Conservation (phyloP, 2,888 invertebrate genomes). For the Caenorhabditis sp. region DNA sequence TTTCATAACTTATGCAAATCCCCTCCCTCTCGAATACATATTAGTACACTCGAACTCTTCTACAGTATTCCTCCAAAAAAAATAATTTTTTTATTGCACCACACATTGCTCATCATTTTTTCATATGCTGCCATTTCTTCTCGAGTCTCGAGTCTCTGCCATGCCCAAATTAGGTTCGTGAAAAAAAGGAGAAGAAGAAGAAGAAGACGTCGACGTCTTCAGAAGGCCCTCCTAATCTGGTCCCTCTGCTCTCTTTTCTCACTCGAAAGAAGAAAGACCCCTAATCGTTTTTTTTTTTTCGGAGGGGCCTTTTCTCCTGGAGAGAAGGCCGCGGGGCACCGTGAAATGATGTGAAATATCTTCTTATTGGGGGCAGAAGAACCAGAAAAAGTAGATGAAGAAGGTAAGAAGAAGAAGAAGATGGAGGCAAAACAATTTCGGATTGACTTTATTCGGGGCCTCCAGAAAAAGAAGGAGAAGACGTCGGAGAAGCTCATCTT, state of each 20-base stretch:
- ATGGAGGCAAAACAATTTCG: constrained; percentile 45
- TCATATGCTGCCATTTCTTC: neutral
- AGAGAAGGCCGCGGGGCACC: constrained; percentile 20
- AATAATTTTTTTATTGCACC: neutral
- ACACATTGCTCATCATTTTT: constrained; percentile 3
- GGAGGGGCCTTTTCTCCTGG: too few species aligned
- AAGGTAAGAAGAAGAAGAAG: constrained; percentile 15
- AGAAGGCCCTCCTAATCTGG: constrained; percentile 19
- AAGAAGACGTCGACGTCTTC: constrained; percentile 33
- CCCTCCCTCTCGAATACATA: neutral
- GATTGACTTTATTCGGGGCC: constrained; percentile 46
- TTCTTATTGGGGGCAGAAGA: constrained; percentile 10
- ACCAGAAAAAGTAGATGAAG: neutral
- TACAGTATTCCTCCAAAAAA: neutral
- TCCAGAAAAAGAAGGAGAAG: constrained; percentile 13
- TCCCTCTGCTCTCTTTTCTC: neutral
- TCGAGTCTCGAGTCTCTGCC: neutral
- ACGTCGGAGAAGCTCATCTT: constrained; percentile 17
- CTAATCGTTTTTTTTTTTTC: constrained; percentile 54
- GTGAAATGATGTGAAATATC: constrained; percentile 56
- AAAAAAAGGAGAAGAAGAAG: neutral
- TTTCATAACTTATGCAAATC: neutral
- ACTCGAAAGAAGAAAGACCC: neutral
- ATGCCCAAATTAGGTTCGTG: constrained; percentile 52
- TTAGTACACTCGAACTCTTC: neutral